Evolutionary conservation across 1,140 invertebrate genomes (phyloP).

Genomic region (Drosophila eugracilis): DNA sequence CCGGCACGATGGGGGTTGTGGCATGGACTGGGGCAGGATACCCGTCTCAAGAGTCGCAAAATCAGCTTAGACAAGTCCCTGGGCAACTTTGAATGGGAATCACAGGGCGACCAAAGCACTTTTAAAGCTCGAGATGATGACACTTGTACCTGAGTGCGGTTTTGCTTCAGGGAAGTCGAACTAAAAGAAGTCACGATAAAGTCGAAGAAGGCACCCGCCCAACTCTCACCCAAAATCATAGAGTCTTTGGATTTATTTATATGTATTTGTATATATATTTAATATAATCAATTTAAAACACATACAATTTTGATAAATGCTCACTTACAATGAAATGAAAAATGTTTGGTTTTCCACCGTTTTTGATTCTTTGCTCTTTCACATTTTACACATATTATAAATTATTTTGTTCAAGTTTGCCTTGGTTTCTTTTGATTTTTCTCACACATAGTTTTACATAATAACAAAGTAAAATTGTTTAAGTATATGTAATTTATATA

Average conservation of each 20-base stretch:
- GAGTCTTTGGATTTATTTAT: constrained; percentile 66
- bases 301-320: constrained; percentile 84
- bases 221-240: constrained; percentile 32
- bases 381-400: constrained; percentile 58
- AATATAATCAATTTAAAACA: constrained; percentile 83
- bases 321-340: constrained; percentile 81
- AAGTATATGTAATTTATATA: constrained; percentile 68
- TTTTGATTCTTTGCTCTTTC: constrained; percentile 66
- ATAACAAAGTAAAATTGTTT: constrained; percentile 55
- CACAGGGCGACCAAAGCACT: constrained; percentile 40
- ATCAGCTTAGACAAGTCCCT: constrained; percentile 63
- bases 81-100: constrained; percentile 42
- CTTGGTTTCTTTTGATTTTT: constrained; percentile 37
- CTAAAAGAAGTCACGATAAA: not conserved
- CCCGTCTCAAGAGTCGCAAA: constrained; percentile 60
- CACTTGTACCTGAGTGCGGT: constrained; percentile 40
- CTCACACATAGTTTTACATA: constrained; percentile 60
- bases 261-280: constrained; percentile 78
- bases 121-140: constrained; percentile 64
- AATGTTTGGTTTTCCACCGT: constrained; percentile 33
- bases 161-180: constrained; percentile 6
- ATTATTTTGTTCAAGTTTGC: constrained; percentile 43
- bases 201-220: not conserved
- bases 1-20: not conserved
- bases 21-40: not conserved